phyloP scores from a whole-genome alignment of 2,113 vertebrate genomes.

The Sterrhoptilus dennistouni region DNA sequence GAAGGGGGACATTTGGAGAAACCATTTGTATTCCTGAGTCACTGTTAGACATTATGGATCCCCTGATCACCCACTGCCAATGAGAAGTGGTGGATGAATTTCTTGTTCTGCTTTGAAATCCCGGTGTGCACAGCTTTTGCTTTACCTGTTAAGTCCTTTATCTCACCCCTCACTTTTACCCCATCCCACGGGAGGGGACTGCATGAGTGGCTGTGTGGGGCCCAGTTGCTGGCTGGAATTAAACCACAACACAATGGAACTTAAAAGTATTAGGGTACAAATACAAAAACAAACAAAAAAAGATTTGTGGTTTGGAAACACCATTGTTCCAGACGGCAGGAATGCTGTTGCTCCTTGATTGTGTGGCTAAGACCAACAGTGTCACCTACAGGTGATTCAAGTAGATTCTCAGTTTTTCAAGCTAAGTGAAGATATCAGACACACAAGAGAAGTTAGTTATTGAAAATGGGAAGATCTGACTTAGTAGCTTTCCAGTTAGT shows the following conservation, averaged over 20 bases:
- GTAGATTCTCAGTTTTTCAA: background rate
- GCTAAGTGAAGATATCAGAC: background rate
- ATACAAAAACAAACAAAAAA: background rate
- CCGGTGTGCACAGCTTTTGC: background rate
- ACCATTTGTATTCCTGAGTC: background rate
- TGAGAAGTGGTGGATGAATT: background rate
- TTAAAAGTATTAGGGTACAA: background rate
- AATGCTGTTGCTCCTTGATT: background rate
- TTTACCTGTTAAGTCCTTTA: background rate
- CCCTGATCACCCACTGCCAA: background rate
- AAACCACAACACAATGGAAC: background rate
- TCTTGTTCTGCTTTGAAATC: background rate
- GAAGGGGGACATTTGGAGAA: fast-evolving
- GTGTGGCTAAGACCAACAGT: constrained; percentile 63
- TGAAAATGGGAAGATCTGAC: background rate
- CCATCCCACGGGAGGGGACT: too few species aligned
- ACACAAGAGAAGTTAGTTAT: background rate
- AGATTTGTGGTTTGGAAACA: constrained; percentile 21
- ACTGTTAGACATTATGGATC: background rate
- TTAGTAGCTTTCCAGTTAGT: background rate
- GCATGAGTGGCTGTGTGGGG: background rate
- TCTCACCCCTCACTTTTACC: background rate
- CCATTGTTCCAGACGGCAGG: constrained; percentile 31
- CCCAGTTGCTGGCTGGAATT: background rate
- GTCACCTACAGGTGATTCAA: constrained; percentile 71